These are phyloP conservation scores for Lochmaea crataegi DNA, from an alignment of 2,888 invertebrate species.

Conservation along the genomic window DNA sequence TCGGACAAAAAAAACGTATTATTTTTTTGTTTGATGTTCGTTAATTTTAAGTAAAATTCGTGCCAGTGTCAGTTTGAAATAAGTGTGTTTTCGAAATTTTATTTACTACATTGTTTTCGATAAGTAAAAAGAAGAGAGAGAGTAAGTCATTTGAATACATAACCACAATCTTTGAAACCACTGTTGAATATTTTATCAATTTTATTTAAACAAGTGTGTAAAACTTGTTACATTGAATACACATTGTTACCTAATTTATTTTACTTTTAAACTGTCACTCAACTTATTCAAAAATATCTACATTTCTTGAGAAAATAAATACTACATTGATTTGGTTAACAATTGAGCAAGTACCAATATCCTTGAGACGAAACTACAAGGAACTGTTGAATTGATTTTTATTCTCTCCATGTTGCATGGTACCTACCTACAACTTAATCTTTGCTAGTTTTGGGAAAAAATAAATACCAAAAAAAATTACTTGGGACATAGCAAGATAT, in stretches of 20 bases:
- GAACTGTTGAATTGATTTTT: neutral
- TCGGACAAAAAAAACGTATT: slow-evolving; percentile 5
- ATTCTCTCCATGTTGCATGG: neutral
- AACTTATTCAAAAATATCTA: too few species aligned
- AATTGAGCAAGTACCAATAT: neutral
- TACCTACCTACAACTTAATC: too few species aligned
- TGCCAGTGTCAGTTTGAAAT: slow-evolving; percentile 17
- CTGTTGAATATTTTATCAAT: neutral
- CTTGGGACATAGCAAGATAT: too few species aligned
- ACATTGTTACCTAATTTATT: neutral
- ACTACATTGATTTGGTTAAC: neutral
- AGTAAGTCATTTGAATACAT: slow-evolving; percentile 2
- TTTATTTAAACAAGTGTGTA: neutral
- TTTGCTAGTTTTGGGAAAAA: neutral
- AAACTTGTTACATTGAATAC: neutral
- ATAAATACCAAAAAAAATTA: neutral
- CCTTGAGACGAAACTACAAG: neutral
- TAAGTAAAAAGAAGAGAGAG: slow-evolving; percentile 4
- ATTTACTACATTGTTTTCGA: slow-evolving; percentile 7
- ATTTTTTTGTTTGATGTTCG: slow-evolving; percentile 12
- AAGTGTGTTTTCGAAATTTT: neutral
- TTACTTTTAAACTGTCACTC: too few species aligned
- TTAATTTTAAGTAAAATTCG: slow-evolving; percentile 9
- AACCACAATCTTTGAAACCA: slow-evolving; percentile 8
- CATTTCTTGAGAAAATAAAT: neutral